phyloP scores from a whole-genome alignment of 1,140 invertebrate genomes.

The Neotoxoptera formosana region DNA sequence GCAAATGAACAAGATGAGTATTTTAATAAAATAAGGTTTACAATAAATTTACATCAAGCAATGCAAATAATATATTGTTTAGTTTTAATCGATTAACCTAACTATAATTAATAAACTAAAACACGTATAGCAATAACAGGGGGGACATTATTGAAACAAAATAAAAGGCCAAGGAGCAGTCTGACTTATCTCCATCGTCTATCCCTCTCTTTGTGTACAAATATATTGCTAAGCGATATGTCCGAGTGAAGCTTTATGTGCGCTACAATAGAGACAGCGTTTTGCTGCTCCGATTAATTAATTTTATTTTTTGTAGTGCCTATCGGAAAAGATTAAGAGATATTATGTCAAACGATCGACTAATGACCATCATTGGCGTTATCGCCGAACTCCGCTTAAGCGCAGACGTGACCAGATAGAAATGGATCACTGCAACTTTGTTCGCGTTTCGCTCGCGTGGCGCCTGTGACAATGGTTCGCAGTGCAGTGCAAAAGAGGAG shows the following conservation, averaged over 20 bases:
- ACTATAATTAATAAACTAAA: neutral
- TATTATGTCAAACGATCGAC: conserved; percentile 32
- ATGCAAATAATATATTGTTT: neutral
- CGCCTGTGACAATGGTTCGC: neutral
- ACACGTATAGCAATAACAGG: neutral
- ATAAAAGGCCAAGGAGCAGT: neutral
- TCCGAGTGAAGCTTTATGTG: neutral
- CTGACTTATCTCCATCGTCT: neutral
- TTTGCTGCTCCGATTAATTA: neutral
- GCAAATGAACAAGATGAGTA: neutral
- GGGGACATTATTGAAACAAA: neutral
- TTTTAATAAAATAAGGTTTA: neutral
- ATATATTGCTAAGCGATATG: neutral
- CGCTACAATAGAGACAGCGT: neutral
- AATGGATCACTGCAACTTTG: conserved; percentile 21
- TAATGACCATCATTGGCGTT: neutral
- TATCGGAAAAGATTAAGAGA: neutral
- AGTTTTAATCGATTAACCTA: neutral
- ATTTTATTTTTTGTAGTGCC: neutral
- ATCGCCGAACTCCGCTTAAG: neutral
- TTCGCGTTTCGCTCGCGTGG: neutral
- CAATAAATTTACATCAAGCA: neutral
- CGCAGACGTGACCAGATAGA: conserved; percentile 15
- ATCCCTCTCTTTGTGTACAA: neutral
- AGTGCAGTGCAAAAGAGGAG: neutral